Conservation (phyloP, 1,140 invertebrate genomes). For the Drosophila melanogaster region Release_6_plus_ISO1_MT NT_037436.4:12517001-12517500, state of each 20-base stretch:
- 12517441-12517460: constrained; percentile 90
- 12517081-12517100: not conserved
- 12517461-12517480: constrained; percentile 90
- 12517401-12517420: constrained; percentile 84
- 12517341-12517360: constrained; percentile 22
- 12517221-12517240: not conserved
- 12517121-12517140: not conserved
- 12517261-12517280: no score
- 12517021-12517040: constrained; percentile 86
- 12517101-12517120: no score
- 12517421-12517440: constrained; percentile 92
- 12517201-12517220: not conserved
- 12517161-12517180: no score
- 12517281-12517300: no score
- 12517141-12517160: not conserved
- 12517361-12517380: constrained; percentile 50
- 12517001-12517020: constrained; percentile 84
- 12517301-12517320: no score
- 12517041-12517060: constrained; percentile 90
- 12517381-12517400: constrained; percentile 27
- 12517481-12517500: constrained; percentile 93
- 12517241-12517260: not conserved
- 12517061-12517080: constrained; percentile 86
- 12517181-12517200: not conserved
- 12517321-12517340: not conserved